Conservation (phyloP, 2,797 vertebrate genomes). For the Taenioides sp. region DNA sequence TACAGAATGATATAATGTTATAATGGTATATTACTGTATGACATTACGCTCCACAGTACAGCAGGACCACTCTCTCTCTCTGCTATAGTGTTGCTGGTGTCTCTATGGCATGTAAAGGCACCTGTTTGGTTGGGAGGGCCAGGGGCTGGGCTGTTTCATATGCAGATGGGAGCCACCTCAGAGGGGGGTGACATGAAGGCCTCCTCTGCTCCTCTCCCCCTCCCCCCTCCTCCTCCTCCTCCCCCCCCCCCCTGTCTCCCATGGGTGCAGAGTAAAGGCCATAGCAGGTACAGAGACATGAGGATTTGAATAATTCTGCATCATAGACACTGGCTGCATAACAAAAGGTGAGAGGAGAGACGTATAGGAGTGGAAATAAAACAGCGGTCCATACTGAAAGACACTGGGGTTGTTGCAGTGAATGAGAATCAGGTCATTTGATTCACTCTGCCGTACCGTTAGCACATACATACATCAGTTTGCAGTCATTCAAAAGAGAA, state of each 20-base stretch:
- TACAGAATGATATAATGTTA: not conserved
- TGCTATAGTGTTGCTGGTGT: constrained; percentile 14
- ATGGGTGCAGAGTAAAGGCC: constrained; percentile 53
- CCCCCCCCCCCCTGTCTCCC: constrained; percentile 41
- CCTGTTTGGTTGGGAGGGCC: constrained; percentile 48
- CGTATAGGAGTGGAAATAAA: constrained; percentile 13
- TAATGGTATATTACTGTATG: not conserved
- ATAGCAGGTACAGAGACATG: constrained; percentile 46
- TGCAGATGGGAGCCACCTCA: constrained; percentile 54
- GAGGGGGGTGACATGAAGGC: constrained; percentile 42
- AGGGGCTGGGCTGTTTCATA: constrained; percentile 55
- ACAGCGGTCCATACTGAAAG: not conserved
- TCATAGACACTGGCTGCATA: constrained; percentile 59
- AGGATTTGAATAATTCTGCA: constrained; percentile 78
- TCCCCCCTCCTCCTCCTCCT: constrained; percentile 22
- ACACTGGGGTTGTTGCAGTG: not conserved
- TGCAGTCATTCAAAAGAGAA: too few relatives aligned
- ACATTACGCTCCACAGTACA: constrained; percentile 4
- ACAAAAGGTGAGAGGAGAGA: constrained; percentile 60
- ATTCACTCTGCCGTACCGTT: not conserved
- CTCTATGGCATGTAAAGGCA: constrained; percentile 51
- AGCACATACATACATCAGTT: not conserved
- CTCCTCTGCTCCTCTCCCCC: constrained; percentile 20
- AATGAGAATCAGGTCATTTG: not conserved
- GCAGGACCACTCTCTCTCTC: constrained; percentile 10